phyloP scores from a whole-genome alignment of 2,797 vertebrate genomes.

The Alosa sapidissima region DNA sequence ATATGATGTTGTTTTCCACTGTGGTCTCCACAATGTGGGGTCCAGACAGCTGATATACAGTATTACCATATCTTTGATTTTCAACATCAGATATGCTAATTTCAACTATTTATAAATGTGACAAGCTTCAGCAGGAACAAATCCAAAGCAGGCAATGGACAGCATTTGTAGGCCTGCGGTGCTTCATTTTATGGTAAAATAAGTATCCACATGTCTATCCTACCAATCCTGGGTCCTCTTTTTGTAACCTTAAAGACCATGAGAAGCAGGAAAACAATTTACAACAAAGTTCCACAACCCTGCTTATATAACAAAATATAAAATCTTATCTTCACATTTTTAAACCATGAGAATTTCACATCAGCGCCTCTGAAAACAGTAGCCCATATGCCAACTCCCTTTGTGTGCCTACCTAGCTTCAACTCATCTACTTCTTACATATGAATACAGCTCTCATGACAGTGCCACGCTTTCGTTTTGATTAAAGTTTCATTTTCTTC shows the following conservation, averaged over 20 bases:
- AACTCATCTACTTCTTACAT: background rate
- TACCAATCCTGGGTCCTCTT: background rate
- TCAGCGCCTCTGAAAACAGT: background rate
- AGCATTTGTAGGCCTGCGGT: background rate
- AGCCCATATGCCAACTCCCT: background rate
- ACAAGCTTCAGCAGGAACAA: background rate
- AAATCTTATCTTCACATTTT: background rate
- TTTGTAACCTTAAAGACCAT: background rate
- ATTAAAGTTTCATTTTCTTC: slow-evolving; percentile 1
- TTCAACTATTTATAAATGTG: background rate
- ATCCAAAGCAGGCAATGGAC: background rate
- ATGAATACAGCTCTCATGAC: background rate
- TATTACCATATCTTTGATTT: slow-evolving; percentile 14
- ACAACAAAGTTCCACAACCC: background rate
- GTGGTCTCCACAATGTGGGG: background rate
- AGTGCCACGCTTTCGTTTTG: background rate
- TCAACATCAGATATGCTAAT: slow-evolving; percentile 2
- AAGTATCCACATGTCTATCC: background rate
- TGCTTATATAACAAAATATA: background rate
- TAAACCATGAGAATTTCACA: background rate
- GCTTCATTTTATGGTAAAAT: background rate
- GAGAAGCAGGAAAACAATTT: background rate
- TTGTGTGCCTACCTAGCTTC: background rate
- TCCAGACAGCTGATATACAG: background rate
- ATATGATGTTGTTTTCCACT: background rate